Evolutionary conservation across 35 echinoderm and acorn worm species (phyloP), one percentile per base, ranked within the genome.

Genomic region (Stichopus chloronotus): DNA sequence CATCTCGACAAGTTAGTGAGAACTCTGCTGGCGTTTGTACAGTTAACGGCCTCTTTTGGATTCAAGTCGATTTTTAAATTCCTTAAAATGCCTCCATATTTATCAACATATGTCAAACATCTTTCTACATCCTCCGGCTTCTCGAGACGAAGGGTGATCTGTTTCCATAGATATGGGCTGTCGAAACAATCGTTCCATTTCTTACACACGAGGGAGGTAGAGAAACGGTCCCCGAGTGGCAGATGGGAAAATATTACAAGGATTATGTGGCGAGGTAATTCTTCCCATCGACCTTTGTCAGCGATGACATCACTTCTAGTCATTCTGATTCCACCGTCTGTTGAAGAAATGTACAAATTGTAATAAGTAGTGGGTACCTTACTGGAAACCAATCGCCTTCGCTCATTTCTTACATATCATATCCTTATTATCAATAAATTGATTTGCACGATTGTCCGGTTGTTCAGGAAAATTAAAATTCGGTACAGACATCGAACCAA

Each of bases 241-340:
- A 96, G 90, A 65, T 84, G 87, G 17, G 83, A 89, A 52, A 99
- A 96, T 16, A 99, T 93, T 4, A 93, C 80, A n/a, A 96, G 83
- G 25, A 99, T 25, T n/a, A 99, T 95, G 90, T 99, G 97, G 20
- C 96, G 83, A 16, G 97, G 97, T 16, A 99, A 86, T 24, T 85
- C 43, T 8, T 72, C 91, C 97, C 97, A 99, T 63, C 25, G 59
- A 54, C 61, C 52, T 5, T 2, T 52, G 22, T 8, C 9, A 30
- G 52, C 9, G 52, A 43, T 83, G 17, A 74, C 69, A 17, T 88
- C 86, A 88, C 86, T 61, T 30, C 86, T 88, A 24, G 21, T 19
- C 57, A 59, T 61, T 58, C 14, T 61, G n/a, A 13, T 9, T 25
- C 77, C 77, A 1, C 9, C 77, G 9, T 79, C 21, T 52, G 43